Conservation (phyloP, 1,140 invertebrate species). For the Hydropsyche tenuis region DNA sequence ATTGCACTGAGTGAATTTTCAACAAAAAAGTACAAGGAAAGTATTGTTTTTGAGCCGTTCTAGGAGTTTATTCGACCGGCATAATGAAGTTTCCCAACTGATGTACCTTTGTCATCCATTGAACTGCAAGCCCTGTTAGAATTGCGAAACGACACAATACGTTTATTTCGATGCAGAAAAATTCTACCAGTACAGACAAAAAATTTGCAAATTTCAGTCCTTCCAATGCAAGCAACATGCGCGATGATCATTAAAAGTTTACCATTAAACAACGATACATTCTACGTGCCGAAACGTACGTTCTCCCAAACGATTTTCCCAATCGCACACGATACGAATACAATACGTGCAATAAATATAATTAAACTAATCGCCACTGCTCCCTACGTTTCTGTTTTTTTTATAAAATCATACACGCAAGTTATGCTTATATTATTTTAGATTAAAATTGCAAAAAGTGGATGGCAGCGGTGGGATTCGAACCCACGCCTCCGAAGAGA, state of each 20-base stretch:
- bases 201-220: not conserved
- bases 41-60: too few species aligned
- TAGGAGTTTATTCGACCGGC: not conserved
- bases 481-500: constrained; percentile 98
- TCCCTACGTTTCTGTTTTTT: too few species aligned
- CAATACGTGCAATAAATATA: constrained; percentile 22
- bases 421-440: too few species aligned
- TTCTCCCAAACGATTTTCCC: not conserved
- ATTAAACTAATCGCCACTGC: constrained; percentile 19
- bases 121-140: not conserved
- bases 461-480: constrained; percentile 97
- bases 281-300: not conserved
- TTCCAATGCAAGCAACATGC: not conserved
- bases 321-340: not conserved
- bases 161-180: not conserved
- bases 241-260: constrained; percentile 24
- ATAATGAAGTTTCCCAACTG: constrained; percentile 2
- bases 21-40: not conserved
- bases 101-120: not conserved
- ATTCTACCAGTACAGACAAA: not conserved
- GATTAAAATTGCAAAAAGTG: constrained; percentile 55
- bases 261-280: constrained; percentile 6
- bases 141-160: too few species aligned
- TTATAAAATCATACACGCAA: too few species aligned
- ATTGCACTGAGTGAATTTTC: not conserved